A percentile compares a stretch with the other conserved stretches of the same genome.
These are phyloP conservation scores for human DNA, from an alignment of 2,113 vertebrate genomes.

Conservation along the genomic window GRCh38 chr12:29721001-29721500, in stretches of 20 bases:
- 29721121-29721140: background rate
- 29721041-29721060: background rate
- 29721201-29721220: background rate
- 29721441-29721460: background rate
- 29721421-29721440: background rate
- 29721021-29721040: background rate
- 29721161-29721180: background rate
- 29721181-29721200: too few relatives aligned
- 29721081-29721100: slow-evolving; percentile 3
- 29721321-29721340: background rate
- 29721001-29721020: background rate
- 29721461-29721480: background rate
- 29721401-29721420: background rate
- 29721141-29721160: background rate
- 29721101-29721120: background rate
- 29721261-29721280: background rate
- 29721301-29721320: background rate
- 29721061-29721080: slow-evolving; percentile 1
- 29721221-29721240: background rate
- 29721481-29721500: background rate
- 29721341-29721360: background rate
- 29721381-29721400: background rate
- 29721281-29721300: background rate
- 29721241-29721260: background rate
- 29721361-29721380: background rate